These are phyloP conservation scores for Dryobates pubescens DNA, from an alignment of 2,797 vertebrate genomes.

Conservation along the genomic window DNA sequence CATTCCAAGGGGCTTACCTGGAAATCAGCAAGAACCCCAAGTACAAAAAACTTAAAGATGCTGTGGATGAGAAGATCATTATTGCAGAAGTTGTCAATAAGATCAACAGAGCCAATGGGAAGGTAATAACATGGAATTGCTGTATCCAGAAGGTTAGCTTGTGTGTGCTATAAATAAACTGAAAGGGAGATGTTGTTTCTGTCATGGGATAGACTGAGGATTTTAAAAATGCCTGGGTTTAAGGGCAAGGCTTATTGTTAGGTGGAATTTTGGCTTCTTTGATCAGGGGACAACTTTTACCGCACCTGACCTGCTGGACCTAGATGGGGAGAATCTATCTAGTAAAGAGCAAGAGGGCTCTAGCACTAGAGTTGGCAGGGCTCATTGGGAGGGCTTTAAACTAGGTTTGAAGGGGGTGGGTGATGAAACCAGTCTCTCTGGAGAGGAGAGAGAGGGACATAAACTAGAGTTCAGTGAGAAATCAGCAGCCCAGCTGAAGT, in stretches of 20 bases:
- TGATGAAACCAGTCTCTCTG: no score
- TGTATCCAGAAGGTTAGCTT: background rate
- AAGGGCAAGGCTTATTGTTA: background rate
- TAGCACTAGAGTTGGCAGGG: no score
- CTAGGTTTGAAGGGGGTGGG: no score
- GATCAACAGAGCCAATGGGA: slow-evolving; percentile 97
- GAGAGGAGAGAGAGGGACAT: no score
- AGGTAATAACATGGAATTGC: slow-evolving; percentile 78
- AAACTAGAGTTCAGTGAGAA: no score
- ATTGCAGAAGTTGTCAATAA: slow-evolving; percentile 96
- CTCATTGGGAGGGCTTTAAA: no score
- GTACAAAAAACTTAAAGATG: slow-evolving; percentile 93
- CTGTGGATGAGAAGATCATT: slow-evolving; percentile 93
- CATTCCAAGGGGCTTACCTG: slow-evolving; percentile 96
- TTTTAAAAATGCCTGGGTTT: background rate
- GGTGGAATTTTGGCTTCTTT: no score
- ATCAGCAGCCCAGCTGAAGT: no score
- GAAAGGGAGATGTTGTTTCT: accelerated
- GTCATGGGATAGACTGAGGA: background rate
- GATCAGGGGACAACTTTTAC: no score
- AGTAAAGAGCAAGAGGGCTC: no score
- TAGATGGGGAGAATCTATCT: no score
- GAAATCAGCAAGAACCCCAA: slow-evolving; percentile 96
- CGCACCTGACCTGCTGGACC: no score
- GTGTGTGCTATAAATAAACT: background rate